phyloP scores from a whole-genome alignment of 2,113 vertebrate genomes.

The Emydocephalus ijimae region DNA sequence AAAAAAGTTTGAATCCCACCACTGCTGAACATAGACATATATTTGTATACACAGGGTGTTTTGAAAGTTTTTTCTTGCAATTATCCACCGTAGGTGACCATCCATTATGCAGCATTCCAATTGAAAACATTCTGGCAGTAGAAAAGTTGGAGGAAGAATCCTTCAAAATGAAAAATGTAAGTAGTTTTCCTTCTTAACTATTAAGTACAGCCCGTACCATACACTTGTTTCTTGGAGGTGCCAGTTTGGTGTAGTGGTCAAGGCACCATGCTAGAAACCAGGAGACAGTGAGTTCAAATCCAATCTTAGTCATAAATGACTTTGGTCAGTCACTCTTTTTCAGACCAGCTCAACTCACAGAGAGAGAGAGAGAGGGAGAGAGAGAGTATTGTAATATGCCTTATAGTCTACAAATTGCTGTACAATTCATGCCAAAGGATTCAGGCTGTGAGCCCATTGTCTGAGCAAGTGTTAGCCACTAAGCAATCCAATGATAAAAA shows the following conservation, averaged over 20 bases:
- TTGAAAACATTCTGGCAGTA: conserved; percentile 97
- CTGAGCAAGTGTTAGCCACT: neutral
- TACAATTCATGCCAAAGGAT: neutral
- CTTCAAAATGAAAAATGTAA: conserved; percentile 99
- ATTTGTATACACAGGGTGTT: neutral
- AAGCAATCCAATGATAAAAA: neutral
- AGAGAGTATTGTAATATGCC: neutral
- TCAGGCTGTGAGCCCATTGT: neutral
- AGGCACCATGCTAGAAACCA: neutral
- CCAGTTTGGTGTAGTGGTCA: neutral
- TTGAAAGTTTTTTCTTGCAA: conserved; percentile 4
- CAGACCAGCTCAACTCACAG: neutral
- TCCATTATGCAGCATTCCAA: conserved; percentile 92
- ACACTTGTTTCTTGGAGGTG: neutral
- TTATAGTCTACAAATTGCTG: neutral
- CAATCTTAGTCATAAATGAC: neutral
- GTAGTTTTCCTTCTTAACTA: conserved; percentile 49
- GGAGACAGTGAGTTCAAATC: neutral
- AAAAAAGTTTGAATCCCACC: too few species aligned
- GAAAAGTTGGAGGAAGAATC: conserved; percentile 96
- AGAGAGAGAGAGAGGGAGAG: too few species aligned
- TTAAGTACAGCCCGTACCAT: neutral
- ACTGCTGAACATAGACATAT: neutral
- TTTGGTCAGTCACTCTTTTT: neutral
- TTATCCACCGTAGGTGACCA: conserved; percentile 78